These are phyloP conservation scores for Sphinx pinastri DNA, from an alignment of 2,888 invertebrate species.

Conservation along the genomic window DNA sequence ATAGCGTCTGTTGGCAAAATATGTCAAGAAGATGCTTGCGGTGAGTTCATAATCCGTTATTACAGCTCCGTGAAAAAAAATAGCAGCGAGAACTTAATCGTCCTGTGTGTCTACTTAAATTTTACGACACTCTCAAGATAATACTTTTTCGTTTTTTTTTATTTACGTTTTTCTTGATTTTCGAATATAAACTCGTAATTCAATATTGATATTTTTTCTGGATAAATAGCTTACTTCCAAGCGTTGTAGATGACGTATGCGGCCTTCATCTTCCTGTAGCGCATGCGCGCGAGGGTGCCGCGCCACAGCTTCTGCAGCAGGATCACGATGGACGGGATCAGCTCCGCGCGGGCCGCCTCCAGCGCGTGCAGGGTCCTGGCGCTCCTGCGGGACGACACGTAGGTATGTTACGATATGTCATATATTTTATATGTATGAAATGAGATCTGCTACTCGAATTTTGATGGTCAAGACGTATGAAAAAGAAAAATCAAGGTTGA, in stretches of 20 bases:
- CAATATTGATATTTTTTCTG: no score
- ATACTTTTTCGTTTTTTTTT: no score
- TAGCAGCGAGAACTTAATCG: neutral
- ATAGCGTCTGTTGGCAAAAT: slow-evolving; percentile 61
- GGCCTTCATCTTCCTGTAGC: slow-evolving; percentile 94
- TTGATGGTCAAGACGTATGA: no score
- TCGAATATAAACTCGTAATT: no score
- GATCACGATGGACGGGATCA: slow-evolving; percentile 95
- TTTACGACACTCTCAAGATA: no score
- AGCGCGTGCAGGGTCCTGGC: slow-evolving; percentile 95
- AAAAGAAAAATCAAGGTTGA: no score
- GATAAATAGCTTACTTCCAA: slow-evolving; percentile 84
- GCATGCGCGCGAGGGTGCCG: slow-evolving; percentile 90
- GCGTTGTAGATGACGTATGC: slow-evolving; percentile 91
- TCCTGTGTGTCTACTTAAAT: no score
- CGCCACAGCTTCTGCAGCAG: slow-evolving; percentile 98
- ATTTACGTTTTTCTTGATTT: no score
- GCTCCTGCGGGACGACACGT: slow-evolving; percentile 69
- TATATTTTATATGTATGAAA: no score
- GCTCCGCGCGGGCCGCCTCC: slow-evolving; percentile 93
- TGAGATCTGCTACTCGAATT: no score
- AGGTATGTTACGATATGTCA: neutral
- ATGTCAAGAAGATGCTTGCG: neutral
- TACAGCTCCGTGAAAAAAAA: neutral
- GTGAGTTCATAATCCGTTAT: no score